Conservation (phyloP, 2,888 invertebrate species). For the Griposia aprilina region DNA sequence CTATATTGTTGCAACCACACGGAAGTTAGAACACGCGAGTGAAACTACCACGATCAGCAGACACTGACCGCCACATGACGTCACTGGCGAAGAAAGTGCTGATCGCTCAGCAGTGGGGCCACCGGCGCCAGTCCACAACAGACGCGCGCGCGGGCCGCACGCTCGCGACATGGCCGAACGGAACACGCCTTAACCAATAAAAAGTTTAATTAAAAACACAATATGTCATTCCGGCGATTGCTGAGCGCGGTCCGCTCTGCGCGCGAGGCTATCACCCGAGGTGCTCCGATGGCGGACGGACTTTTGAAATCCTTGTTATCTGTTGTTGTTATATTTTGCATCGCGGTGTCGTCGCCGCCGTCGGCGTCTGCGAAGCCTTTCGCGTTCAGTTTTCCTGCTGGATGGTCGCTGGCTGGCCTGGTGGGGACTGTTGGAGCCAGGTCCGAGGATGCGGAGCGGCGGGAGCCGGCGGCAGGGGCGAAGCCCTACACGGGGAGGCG, state of each 20-base stretch:
- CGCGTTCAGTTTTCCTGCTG: slow-evolving; percentile 86
- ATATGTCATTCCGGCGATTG: slow-evolving; percentile 85
- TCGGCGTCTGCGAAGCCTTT: slow-evolving; percentile 88
- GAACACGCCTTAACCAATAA: slow-evolving; percentile 59
- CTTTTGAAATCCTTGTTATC: slow-evolving; percentile 85
- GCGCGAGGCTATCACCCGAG: slow-evolving; percentile 82
- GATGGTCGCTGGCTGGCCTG: slow-evolving; percentile 87
- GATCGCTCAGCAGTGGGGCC: slow-evolving; percentile 44
- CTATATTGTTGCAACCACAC: slow-evolving; percentile 60
- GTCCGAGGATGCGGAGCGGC: slow-evolving; percentile 78
- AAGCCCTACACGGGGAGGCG: slow-evolving; percentile 92
- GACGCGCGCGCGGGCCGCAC: slow-evolving; percentile 77
- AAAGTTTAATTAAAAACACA: slow-evolving; percentile 62
- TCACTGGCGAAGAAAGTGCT: slow-evolving; percentile 72
- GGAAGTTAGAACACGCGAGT: slow-evolving; percentile 69
- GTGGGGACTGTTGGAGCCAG: slow-evolving; percentile 84
- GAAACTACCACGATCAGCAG: slow-evolving; percentile 70
- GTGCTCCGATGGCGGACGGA: slow-evolving; percentile 84
- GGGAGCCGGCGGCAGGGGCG: slow-evolving; percentile 84
- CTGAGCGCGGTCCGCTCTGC: slow-evolving; percentile 85
- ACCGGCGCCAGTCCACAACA: slow-evolving; percentile 74
- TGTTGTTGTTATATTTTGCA: slow-evolving; percentile 84
- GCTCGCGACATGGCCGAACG: slow-evolving; percentile 70
- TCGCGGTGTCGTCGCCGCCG: slow-evolving; percentile 86
- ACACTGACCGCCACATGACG: slow-evolving; percentile 77